phyloP scores from a whole-genome alignment of 30 jellyfish, hydroid and myxozoan species.

The Cassiopea xamachana region DNA sequence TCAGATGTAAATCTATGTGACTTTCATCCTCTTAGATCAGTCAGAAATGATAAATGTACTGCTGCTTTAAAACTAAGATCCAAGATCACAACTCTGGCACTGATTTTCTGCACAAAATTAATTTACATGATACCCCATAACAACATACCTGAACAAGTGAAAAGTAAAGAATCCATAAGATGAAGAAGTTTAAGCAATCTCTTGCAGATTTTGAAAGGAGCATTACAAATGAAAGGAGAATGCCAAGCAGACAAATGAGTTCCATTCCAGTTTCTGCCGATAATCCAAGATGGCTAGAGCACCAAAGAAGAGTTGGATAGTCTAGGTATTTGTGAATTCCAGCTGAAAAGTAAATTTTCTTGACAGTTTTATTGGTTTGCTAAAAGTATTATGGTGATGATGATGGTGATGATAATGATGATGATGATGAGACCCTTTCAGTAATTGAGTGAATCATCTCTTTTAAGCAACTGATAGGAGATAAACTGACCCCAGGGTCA shows the following conservation, averaged over 20 bases:
- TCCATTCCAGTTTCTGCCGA: conserved; percentile 80
- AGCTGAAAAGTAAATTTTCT: conserved; percentile 16
- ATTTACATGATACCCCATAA: background rate
- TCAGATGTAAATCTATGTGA: no score
- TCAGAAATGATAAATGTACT: no score
- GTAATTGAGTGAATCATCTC: no score
- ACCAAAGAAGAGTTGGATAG: conserved; percentile 71
- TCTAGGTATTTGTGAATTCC: conserved; percentile 22
- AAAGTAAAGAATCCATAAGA: conserved; percentile 51
- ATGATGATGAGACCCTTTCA: background rate
- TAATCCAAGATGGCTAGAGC: conserved; percentile 59
- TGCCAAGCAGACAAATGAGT: conserved; percentile 56
- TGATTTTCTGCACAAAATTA: background rate
- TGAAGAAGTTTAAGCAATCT: conserved; percentile 51
- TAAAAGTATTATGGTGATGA: background rate
- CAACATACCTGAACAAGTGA: conserved; percentile 64
- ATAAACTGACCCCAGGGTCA: no score
- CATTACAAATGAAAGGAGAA: conserved; percentile 44
- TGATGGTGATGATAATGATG: conserved; percentile 7
- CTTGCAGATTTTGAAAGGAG: conserved; percentile 32
- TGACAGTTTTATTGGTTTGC: background rate
- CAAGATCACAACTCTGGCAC: background rate
- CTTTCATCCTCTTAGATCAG: no score
- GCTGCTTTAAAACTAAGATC: background rate
- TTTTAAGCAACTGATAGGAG: no score